These are phyloP conservation scores for Spodoptera exigua DNA, from an alignment of 2,888 invertebrate genomes.

Conservation along the genomic window DNA sequence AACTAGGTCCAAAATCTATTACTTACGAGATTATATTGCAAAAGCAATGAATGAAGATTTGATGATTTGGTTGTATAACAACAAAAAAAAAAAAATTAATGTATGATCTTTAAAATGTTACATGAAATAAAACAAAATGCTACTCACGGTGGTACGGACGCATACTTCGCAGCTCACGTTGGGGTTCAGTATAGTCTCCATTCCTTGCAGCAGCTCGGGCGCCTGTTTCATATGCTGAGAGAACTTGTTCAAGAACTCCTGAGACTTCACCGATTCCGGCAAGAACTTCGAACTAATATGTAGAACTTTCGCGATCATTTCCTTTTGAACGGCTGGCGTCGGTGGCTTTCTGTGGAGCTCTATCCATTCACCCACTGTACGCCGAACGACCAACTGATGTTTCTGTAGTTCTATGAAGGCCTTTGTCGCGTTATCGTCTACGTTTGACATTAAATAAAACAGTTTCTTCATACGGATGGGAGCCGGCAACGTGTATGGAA, in stretches of 20 bases:
- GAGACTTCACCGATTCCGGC: constrained; percentile 97
- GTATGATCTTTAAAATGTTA: too few relatives aligned
- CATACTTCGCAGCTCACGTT: constrained; percentile 98
- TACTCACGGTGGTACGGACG: constrained; percentile 95
- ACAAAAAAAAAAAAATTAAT: too few relatives aligned
- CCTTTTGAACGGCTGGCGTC: constrained; percentile 92
- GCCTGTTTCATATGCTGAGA: constrained; percentile 94
- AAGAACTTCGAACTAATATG: constrained; percentile 93
- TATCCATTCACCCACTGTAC: constrained; percentile 96
- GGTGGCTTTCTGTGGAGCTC: constrained; percentile 94
- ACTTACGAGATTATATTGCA: too few relatives aligned
- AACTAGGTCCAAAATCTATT: too few relatives aligned
- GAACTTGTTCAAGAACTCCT: constrained; percentile 95
- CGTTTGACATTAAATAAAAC: constrained; percentile 96
- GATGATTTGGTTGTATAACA: too few relatives aligned
- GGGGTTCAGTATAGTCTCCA: constrained; percentile 96
- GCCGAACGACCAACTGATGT: constrained; percentile 95
- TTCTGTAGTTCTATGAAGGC: constrained; percentile 95
- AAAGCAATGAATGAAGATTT: too few relatives aligned
- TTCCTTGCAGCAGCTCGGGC: constrained; percentile 91
- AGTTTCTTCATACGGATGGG: constrained; percentile 97
- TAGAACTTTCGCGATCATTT: constrained; percentile 91
- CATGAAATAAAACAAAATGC: too few relatives aligned
- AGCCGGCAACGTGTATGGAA: constrained; percentile 96
- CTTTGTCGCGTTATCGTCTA: constrained; percentile 98